Conservation (phyloP, 35 echinoderm and acorn worm species). For the Lytechinus pictus region DNA sequence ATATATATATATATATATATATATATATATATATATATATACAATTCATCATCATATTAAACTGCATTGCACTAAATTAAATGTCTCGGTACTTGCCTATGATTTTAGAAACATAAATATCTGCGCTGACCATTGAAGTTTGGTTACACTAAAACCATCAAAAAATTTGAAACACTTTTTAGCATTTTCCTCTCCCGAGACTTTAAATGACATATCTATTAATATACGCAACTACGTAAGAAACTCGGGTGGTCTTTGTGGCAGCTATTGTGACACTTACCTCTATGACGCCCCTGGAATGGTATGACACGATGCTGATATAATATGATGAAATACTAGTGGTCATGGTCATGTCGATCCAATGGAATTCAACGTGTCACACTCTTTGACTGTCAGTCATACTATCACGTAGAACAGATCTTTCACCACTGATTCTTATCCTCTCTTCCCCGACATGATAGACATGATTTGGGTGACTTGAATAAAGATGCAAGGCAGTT, state of each 20-base stretch:
- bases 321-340: not conserved
- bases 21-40: not conserved
- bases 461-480: too few species aligned
- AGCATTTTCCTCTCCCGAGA: too few species aligned
- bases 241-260: not conserved
- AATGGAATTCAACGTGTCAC: not conserved
- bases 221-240: not conserved
- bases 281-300: not conserved
- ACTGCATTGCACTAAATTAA: too few species aligned
- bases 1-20: too few species aligned
- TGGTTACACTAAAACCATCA: too few species aligned
- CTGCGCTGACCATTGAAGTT: too few species aligned
- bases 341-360: not conserved
- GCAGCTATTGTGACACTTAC: not conserved
- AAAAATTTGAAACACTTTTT: too few species aligned
- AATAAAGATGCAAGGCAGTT: too few species aligned
- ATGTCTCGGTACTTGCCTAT: too few species aligned
- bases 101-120: too few species aligned
- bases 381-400: constrained; percentile 26
- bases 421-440: not conserved
- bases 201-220: too few species aligned
- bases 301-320: not conserved
- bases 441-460: not conserved
- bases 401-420: not conserved
- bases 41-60: too few species aligned